phyloP scores from a whole-genome alignment of 1,140 invertebrate species.

The Steinernema khuongi region DNA sequence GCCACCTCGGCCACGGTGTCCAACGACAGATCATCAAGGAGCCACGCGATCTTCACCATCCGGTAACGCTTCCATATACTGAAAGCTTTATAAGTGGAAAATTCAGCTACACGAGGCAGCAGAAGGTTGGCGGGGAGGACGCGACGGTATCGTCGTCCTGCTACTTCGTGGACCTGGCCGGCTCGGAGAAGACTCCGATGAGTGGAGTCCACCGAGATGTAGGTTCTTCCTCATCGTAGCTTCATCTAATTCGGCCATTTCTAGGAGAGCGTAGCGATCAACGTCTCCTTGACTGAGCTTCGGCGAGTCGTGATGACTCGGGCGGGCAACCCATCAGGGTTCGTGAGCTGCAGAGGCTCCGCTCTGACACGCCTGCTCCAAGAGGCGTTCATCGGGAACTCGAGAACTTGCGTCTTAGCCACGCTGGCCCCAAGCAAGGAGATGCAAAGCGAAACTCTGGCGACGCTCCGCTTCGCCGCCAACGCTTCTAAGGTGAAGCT shows the following conservation, averaged over 20 bases:
- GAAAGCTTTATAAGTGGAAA: background rate
- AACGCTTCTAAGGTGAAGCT: conserved; percentile 1
- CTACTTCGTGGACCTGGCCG: background rate
- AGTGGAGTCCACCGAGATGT: background rate
- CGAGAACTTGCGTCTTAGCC: background rate
- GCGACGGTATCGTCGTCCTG: background rate
- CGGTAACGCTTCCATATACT: background rate
- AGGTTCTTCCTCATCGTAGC: background rate
- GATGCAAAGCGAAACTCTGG: background rate
- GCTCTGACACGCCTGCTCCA: background rate
- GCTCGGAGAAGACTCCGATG: background rate
- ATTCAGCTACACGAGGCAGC: background rate
- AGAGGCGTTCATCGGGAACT: background rate
- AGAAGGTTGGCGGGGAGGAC: background rate
- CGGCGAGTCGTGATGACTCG: background rate
- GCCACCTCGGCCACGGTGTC: background rate
- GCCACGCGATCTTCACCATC: background rate
- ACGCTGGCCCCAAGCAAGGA: background rate
- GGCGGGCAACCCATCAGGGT: background rate
- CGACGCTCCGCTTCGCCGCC: background rate
- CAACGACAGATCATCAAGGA: background rate
- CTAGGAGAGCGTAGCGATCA: background rate
- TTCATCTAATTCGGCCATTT: background rate
- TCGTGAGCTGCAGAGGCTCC: background rate
- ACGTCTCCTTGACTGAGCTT: background rate